Percentiles rank a stretch among this genome's conserved stretches.
These are phyloP conservation scores for Enteromius anoplus DNA, from an alignment of 2,797 vertebrate species.

Conservation along the genomic window DNA sequence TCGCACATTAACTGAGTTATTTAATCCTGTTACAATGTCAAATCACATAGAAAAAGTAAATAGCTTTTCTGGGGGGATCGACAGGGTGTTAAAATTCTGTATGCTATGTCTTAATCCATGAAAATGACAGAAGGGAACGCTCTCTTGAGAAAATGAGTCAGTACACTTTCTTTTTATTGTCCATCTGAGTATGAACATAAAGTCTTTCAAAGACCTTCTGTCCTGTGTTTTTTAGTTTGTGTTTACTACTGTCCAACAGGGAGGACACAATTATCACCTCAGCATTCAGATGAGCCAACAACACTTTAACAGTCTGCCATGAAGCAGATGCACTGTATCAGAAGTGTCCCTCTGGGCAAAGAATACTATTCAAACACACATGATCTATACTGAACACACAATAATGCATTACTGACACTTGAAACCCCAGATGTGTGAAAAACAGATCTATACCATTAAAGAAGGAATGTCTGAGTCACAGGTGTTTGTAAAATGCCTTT, in stretches of 20 bases:
- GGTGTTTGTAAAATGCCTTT: constrained; percentile 6
- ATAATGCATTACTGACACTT: constrained; percentile 2
- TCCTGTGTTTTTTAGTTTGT: background rate
- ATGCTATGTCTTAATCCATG: background rate
- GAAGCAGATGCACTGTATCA: background rate
- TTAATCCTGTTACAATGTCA: background rate
- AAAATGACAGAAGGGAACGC: constrained; percentile 1
- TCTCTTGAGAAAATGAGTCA: background rate
- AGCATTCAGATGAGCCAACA: constrained; percentile 27
- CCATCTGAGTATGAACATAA: constrained; percentile 2
- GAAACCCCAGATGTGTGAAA: constrained; percentile 20
- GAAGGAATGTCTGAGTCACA: constrained; percentile 4
- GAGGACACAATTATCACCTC: constrained; percentile 5
- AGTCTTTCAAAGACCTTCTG: constrained; percentile 10
- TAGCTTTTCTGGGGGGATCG: background rate
- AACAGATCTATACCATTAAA: constrained; percentile 26
- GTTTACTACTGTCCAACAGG: background rate
- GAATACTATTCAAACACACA: constrained; percentile 24
- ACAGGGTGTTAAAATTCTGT: constrained; percentile 8
- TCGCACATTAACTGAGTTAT: background rate
- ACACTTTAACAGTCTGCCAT: background rate
- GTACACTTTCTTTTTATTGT: background rate
- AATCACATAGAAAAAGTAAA: background rate
- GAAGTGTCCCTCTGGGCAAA: constrained; percentile 14
- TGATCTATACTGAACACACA: constrained; percentile 6